A percentile compares a stretch with the other conserved stretches of the same genome.
Evolutionary conservation across 2,113 vertebrate species (phyloP).

Genomic region (Empidonax traillii): DNA sequence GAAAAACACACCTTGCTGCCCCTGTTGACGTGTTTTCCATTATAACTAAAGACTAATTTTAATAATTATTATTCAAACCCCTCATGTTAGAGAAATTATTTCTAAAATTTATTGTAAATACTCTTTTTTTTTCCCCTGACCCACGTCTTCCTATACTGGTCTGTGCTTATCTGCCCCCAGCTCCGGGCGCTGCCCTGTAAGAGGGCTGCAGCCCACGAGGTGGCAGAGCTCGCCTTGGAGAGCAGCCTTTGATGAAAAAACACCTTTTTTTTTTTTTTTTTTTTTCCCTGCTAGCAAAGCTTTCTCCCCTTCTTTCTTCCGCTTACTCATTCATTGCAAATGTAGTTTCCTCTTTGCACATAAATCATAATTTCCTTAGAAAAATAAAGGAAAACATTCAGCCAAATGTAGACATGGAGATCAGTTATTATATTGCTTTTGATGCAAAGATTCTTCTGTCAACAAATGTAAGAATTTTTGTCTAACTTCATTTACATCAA

Average conservation of each 20-base stretch:
- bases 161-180: neutral
- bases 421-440: neutral
- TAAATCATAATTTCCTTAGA: neutral
- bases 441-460: neutral
- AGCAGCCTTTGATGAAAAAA: neutral
- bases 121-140: neutral
- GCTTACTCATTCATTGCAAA: neutral
- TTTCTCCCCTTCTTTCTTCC: neutral
- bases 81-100: neutral
- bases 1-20: neutral
- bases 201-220: constrained; percentile 33
- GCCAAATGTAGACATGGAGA: neutral
- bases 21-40: neutral
- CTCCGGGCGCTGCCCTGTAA: neutral
- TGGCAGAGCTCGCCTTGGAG: constrained; percentile 37
- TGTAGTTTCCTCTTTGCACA: neutral
- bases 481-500: neutral
- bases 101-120: neutral
- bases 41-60: accelerated
- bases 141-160: accelerated
- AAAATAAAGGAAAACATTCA: neutral
- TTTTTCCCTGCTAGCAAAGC: neutral
- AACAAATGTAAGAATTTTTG: neutral
- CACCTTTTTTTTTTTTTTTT: neutral
- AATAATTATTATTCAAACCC: neutral